Evolutionary conservation across 2,888 invertebrate genomes (phyloP), one percentile per base, ranked within the genome.

Genomic region (Cerastis rubricosa): DNA sequence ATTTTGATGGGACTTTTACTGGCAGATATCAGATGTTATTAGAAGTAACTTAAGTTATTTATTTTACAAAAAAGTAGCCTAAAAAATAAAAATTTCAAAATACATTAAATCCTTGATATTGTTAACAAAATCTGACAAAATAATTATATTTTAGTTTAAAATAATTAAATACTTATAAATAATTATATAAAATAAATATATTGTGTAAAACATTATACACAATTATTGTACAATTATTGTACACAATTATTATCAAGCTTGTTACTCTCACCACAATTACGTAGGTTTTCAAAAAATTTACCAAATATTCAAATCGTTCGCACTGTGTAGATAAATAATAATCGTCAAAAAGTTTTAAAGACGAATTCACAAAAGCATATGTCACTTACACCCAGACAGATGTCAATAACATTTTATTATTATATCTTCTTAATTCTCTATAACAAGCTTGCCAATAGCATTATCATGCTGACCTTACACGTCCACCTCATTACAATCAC

Each of bases 401-500:
- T 35, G 45, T 54, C 45, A 35, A 14, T 54, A 63, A 78, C 45
- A 51, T 29, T 9, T 9, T 51, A 12, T 54, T 11, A 22, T 22
- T 22, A 35, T 35, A 35, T 51, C 22, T 51, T 51, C 11, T 11
- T 3, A 22, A 22, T 11, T 51, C 3, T 45, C 5, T 17, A 2
- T 22, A 29, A 61, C 5, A 49, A 19, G 8, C 3, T 35, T 25
- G n/a, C 43, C 7, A 11, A n/a, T 64, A 14, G 3, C 1, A 8
- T 43, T 57, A 19, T 59, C 66, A 17, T 78, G 51, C 59, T 71
- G 57, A 71, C 64, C 59, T 22, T 83, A 43, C 79, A 35, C 8
- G 45, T 25, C 40, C 43, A 51, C 40, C n/a, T 79, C 59, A 84
- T 84, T 79, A 80, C 51, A 70, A 17, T 45, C 80, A 64, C 67